Conservation (phyloP, 2,888 invertebrate species). For the Acrobasis repandana region DNA sequence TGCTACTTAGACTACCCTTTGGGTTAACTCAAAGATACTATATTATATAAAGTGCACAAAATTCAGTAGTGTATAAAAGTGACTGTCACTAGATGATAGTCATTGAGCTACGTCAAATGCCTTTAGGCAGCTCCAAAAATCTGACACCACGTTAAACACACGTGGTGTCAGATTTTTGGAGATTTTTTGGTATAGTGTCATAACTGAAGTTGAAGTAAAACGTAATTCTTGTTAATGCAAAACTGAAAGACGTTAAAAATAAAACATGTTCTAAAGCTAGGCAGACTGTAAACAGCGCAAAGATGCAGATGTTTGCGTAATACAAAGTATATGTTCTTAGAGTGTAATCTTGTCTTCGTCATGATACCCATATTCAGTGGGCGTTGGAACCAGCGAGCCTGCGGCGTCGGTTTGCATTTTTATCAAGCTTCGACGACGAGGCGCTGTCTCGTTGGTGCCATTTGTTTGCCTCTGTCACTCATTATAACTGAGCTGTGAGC, state of each 20-base stretch:
- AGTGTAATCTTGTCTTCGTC: slow-evolving; percentile 56
- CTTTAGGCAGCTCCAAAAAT: no score
- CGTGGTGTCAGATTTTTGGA: no score
- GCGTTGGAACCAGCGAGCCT: slow-evolving; percentile 59
- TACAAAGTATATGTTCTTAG: slow-evolving; percentile 40
- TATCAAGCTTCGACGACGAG: slow-evolving; percentile 72
- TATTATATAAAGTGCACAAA: no score
- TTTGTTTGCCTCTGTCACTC: neutral
- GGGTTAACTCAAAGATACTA: no score
- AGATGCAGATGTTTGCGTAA: slow-evolving; percentile 15
- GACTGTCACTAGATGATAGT: no score
- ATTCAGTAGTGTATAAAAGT: no score
- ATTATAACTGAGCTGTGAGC: neutral
- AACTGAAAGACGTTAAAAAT: neutral
- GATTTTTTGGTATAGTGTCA: no score
- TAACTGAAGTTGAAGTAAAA: no score
- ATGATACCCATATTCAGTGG: slow-evolving; percentile 65
- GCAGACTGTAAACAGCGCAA: slow-evolving; percentile 11
- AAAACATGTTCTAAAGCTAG: neutral
- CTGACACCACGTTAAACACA: no score
- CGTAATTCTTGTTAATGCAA: no score
- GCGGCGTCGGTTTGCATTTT: slow-evolving; percentile 79
- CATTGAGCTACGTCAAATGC: no score
- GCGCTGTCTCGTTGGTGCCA: slow-evolving; percentile 1
- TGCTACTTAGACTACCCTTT: no score